A percentile compares a stretch with the other conserved stretches of the same genome.
Evolutionary conservation across 2,888 invertebrate genomes (phyloP).

Genomic region (Entomobrya proxima): DNA sequence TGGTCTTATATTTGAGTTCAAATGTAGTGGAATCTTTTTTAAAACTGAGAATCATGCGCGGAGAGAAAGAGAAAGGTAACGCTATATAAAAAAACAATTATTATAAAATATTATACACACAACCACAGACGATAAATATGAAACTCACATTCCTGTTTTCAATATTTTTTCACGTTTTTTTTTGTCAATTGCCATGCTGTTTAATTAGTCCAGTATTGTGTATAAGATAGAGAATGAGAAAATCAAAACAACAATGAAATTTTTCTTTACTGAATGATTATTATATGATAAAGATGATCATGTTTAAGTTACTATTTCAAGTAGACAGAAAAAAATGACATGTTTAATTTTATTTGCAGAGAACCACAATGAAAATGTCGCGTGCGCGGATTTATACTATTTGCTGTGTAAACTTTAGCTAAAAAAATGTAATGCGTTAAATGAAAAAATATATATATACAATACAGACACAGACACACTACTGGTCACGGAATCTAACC

Average conservation of each 20-base stretch:
- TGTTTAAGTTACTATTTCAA: slow-evolving; percentile 18
- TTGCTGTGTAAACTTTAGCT: slow-evolving; percentile 43
- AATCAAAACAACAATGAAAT: slow-evolving; percentile 6
- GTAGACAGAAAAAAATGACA: slow-evolving; percentile 10
- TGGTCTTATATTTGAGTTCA: slow-evolving; percentile 53
- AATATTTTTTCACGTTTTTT: slow-evolving; percentile 64
- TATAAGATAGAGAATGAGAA: slow-evolving; percentile 14
- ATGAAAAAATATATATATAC: too few relatives aligned
- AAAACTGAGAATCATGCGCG: slow-evolving; percentile 24
- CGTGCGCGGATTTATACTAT: slow-evolving; percentile 15
- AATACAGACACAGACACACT: too few relatives aligned
- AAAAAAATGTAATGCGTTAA: slow-evolving; percentile 53
- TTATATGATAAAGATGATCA: too few relatives aligned
- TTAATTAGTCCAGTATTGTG: slow-evolving; percentile 62
- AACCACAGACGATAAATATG: slow-evolving; percentile 38
- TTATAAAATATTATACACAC: too few relatives aligned
- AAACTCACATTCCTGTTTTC: slow-evolving; percentile 65
- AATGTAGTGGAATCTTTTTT: slow-evolving; percentile 29
- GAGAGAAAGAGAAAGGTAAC: slow-evolving; percentile 18
- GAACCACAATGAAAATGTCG: slow-evolving; percentile 34
- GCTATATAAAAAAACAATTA: too few relatives aligned
- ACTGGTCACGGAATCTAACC: slow-evolving; percentile 33
- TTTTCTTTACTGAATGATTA: too few relatives aligned
- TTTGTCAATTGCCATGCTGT: slow-evolving; percentile 56
- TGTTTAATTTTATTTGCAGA: slow-evolving; percentile 44